Percentiles rank a stretch among this genome's conserved stretches.
Conservation (phyloP, 92 coral and sea anemone species). For the Phenganax marumi region DNA sequence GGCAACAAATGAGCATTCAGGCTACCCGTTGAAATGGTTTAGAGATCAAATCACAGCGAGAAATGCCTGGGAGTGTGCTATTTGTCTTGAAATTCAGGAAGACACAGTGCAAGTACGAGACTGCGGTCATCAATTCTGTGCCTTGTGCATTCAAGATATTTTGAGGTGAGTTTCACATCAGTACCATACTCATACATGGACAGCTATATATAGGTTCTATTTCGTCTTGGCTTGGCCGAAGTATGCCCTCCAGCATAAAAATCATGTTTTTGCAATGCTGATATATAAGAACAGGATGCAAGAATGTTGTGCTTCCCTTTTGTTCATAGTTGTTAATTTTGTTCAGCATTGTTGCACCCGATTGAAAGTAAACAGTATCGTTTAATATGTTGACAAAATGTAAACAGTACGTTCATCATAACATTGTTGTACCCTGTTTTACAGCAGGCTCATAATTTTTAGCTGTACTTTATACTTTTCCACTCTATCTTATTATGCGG, state of each 20-base stretch:
- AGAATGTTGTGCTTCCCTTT: too few species aligned
- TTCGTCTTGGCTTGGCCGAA: not conserved
- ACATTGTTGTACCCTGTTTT: too few species aligned
- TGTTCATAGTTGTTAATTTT: too few species aligned
- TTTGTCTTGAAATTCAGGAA: slow-evolving; percentile 17
- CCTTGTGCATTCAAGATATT: slow-evolving; percentile 11
- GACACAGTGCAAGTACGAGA: slow-evolving; percentile 10
- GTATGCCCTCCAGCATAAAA: not conserved
- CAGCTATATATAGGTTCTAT: not conserved
- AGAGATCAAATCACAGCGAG: slow-evolving; percentile 7
- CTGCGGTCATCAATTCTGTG: slow-evolving; percentile 24
- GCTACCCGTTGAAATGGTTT: slow-evolving; percentile 22
- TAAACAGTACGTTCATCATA: too few species aligned
- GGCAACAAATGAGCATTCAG: slow-evolving; percentile 22
- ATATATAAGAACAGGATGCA: too few species aligned
- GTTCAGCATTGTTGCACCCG: too few species aligned
- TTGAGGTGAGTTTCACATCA: not conserved
- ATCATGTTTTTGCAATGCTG: not conserved
- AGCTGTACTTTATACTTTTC: too few species aligned
- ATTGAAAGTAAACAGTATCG: too few species aligned
- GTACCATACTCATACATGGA: too few species aligned
- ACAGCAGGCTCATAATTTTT: too few species aligned
- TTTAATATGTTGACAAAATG: too few species aligned
- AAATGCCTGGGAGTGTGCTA: not conserved
- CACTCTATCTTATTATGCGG: too few species aligned